Conservation (phyloP, 2,888 invertebrate species). For the Eretmocerus hayati region DNA sequence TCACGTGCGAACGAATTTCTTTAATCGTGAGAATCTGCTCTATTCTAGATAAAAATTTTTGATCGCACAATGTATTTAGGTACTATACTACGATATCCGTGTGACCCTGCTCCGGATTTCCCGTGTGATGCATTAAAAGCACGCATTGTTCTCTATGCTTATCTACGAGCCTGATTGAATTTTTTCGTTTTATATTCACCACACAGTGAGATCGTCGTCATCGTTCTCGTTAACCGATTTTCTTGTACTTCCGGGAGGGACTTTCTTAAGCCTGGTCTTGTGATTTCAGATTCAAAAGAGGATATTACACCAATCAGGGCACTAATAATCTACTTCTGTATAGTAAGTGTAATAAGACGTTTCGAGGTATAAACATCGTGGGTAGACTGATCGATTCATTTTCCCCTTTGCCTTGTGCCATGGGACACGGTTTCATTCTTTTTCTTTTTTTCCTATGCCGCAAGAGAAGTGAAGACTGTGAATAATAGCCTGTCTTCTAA, state of each 20-base stretch:
- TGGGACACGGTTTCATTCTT: background rate
- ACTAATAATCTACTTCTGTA: no score
- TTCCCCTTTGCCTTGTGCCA: background rate
- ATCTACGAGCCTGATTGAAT: background rate
- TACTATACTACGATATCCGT: background rate
- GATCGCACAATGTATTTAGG: no score
- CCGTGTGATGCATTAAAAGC: conserved; percentile 6
- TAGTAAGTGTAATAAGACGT: background rate
- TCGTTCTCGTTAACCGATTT: conserved; percentile 1
- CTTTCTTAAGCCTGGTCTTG: background rate
- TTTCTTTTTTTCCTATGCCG: background rate
- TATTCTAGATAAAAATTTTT: no score
- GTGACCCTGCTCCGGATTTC: conserved; percentile 18
- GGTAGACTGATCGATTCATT: no score
- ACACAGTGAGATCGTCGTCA: background rate
- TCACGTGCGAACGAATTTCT: conserved; percentile 5
- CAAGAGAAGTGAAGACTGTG: background rate
- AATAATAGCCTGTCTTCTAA: background rate
- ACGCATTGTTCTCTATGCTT: background rate
- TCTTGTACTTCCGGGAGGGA: conserved; percentile 7
- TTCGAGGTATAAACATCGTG: no score
- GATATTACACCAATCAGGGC: no score
- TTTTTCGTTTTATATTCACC: background rate
- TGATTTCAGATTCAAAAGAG: conserved; percentile 2
- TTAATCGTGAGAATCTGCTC: background rate